These are phyloP conservation scores for Hormiphora californensis DNA, from an alignment of 37 sponge, comb jelly and placozoan genomes.

Conservation along the genomic window DNA sequence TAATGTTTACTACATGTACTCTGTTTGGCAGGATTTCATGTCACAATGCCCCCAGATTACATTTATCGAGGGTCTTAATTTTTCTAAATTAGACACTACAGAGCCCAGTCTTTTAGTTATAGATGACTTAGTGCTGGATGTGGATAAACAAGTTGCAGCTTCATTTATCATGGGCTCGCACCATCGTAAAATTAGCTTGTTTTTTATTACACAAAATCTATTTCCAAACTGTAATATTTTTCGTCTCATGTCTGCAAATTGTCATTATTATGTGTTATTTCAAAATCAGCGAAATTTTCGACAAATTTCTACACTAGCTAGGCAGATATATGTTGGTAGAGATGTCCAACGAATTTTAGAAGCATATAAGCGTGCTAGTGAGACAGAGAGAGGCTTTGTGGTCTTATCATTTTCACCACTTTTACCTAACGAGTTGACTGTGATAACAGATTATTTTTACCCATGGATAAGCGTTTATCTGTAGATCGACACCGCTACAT, in stretches of 20 bases:
- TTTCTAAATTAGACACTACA: not conserved
- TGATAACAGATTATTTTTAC: not conserved
- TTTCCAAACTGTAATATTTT: conserved; percentile 31
- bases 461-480: not conserved
- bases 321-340: conserved; percentile 16
- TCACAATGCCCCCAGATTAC: not conserved
- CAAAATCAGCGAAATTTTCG: conserved; percentile 19
- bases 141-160: not conserved
- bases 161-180: not conserved
- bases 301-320: not conserved
- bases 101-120: not conserved
- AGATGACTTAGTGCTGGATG: not conserved
- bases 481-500: not conserved
- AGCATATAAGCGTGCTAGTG: conserved; percentile 18
- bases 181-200: not conserved
- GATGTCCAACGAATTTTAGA: not conserved
- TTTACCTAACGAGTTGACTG: not conserved
- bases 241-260: conserved; percentile 35
- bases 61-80: not conserved
- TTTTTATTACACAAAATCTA: not conserved
- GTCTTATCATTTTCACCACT: conserved; percentile 4
- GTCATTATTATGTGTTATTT: not conserved
- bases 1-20: conserved; percentile 18
- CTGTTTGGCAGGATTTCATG: conserved; percentile 10
- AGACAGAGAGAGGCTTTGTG: not conserved